Evolutionary conservation across 2,888 invertebrate species (phyloP), one percentile per base, ranked within the genome.

Genomic region (Drosophila yooni): DNA sequence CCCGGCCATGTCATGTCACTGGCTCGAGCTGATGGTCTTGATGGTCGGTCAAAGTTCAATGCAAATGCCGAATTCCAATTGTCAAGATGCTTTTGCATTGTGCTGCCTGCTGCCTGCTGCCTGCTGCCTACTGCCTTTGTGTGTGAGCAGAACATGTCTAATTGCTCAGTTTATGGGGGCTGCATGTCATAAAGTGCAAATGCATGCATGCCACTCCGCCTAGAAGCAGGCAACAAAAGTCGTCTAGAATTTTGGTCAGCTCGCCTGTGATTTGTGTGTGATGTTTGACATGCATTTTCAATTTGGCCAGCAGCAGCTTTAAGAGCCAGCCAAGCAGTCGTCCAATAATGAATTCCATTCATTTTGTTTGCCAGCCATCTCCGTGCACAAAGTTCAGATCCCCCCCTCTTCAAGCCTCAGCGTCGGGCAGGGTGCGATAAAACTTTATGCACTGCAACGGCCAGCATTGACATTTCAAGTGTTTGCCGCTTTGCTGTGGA

Each of bases 271-370:
- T 90, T 89, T 88, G 87, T 89, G 78, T 78, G 70, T 64, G 77
- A 87, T 81, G 83, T 84, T 86, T 91, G 91, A 91, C 92, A 91
- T 89, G 89, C 86, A 91, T 91, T 92, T 91, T 88, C 91, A 91
- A 92, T 91, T 91, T 90, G 85, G 77, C 13, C 27, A 50, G 18
- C 27, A 18, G 51, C 70, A 68, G 66, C 84, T 83, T 81, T 81
- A 81, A 90, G 70, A 64, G 70, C 58, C 56, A 27, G 54, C 61
- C 74, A 65, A 74, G 68, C 27, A 56, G 36, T 56, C 57, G 72
- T 72, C 71, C 84, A 89, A 91, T 91, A 90, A 91, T 90, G 91
- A 90, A 90, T 84, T 91, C 91, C 87, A 90, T 88, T 91, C 78
- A 81, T 87, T 84, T 82, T 86, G 79, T 78, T 76, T 89, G 79